Base-by-base conservation (phyloP, 2,113 vertebrate genomes). In the Oreocharis arfaki region DNA sequence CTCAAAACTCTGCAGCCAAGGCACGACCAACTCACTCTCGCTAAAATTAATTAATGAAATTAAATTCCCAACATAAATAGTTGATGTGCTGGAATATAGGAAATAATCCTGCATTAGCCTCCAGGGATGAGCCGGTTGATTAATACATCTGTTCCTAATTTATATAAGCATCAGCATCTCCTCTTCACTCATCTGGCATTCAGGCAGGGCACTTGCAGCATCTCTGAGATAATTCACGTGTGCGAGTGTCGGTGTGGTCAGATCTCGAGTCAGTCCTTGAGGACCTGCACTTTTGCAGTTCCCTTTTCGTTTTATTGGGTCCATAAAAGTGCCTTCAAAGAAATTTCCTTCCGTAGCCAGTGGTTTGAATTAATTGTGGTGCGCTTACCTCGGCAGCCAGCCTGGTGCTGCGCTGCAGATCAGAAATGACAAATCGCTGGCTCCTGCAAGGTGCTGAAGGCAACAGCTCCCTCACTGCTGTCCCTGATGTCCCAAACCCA, bases 81-180 rank as follows among this genome's bases (percentile, higher is more conserved):
- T 74, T 90, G 79, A 84, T 80, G 83, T 94, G 49, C 50, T 90
- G 47, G 75, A 95, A 94, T 96, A 88, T 70, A 86, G 90, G 76
- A 95, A 93, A 94, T 95, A 96, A 93, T 94, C 76, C 76, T 86
- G 82, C 92, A 69, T 91, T 88, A 88, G 68, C 64, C 92, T 94
- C 88, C 55, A 68, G 76, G 92, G 87, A 80, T 74, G 79, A 93
- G 68, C 56, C 80, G 55, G 39, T 88, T 96, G 89, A 95, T 93
- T 93, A 96, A 92, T 81, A 88, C 78, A 92, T 96, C 68, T 94
- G 77, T 69, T 87, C 81, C 87, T 93, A 94, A 96, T 96, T 96
- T 94, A 56, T 80, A 3, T 42, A 83, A 94, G 76, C 90, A 74
- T 78, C 92, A 80, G 53, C 13, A 11, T 84, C 90, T 88, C 42